Evolutionary conservation across 2,113 vertebrate genomes (phyloP), one percentile per base, ranked within the genome.

Genomic region (Anas platyrhynchos): DNA sequence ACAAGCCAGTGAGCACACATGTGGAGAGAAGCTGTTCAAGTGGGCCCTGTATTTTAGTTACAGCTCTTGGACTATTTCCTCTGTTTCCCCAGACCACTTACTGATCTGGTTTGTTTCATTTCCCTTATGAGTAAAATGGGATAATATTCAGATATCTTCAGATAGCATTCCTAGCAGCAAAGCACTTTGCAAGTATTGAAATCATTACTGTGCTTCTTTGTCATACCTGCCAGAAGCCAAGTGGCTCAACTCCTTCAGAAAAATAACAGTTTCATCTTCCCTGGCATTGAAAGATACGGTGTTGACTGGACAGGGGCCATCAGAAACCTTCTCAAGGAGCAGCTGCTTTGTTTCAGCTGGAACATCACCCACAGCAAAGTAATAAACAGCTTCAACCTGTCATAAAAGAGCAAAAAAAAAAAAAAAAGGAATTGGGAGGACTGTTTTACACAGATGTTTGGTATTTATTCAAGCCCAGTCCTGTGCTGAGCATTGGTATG

Each of bases 381-480:
- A 98, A 95, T 98, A 99, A 88, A 98, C 88, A 6, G 98, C 98
- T 91, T 98, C 98, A 52, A 97, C 91, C 98, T 99, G 94, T 67
- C 41, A 76, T 89, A 38, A 91, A 65, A 90, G 31, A 56, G 72
- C 29, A 59, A 62, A 71, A 76, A 17, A 52, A 22, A 56, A 22
- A 56, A 59, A 89, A 74, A 21, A 10, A 23, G 6, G 16, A 16
- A 77, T 58, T 26, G 77, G 27, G 16, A 96, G 66, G 34, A 31
- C 14, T 22, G 46, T 80, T 83, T 80, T 52, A 48, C 8, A 48
- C 2, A 46, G n/a, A 59, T 46, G 20, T 16, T 44, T 87, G 36
- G 5, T 67, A 61, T 18, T 76, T 62, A 62, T 5, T 73, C n/a
- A 61, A 59, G 75, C 32, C 32, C 8, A 17, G 20, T 65, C 56